phyloP scores from a whole-genome alignment of 2,888 invertebrate species.

The Chrysodeixis includens region DNA sequence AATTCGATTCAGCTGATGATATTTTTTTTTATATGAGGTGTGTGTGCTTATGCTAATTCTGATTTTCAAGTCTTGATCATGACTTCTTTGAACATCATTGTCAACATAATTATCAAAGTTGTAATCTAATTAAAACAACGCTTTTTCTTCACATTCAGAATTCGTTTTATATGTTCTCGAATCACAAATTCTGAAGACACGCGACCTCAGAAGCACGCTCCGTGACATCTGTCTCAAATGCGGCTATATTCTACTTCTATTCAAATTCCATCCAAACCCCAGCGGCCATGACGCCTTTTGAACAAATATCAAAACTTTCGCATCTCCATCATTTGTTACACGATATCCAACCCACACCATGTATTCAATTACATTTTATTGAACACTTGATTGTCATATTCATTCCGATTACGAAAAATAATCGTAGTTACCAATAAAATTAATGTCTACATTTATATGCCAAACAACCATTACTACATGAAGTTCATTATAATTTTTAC shows the following conservation, averaged over 20 bases:
- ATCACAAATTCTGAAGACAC: slow-evolving; percentile 7
- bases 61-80: no score
- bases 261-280: neutral
- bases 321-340: neutral
- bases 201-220: neutral
- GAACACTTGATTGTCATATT: slow-evolving; percentile 7
- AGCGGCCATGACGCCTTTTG: neutral
- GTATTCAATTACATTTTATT: slow-evolving; percentile 22
- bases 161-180: neutral
- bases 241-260: slow-evolving; percentile 1
- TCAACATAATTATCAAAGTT: no score
- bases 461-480: slow-evolving; percentile 36
- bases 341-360: slow-evolving; percentile 8
- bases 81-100: no score
- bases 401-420: slow-evolving; percentile 23
- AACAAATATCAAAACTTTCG: slow-evolving; percentile 7
- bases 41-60: no score
- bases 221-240: slow-evolving; percentile 11
- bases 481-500: slow-evolving; percentile 47
- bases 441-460: slow-evolving; percentile 49
- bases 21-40: no score
- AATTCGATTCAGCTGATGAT: no score
- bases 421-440: slow-evolving; percentile 35
- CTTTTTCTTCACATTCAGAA: no score
- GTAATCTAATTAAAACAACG: no score